Evolutionary conservation across 2,888 invertebrate species (phyloP).

Genomic region (Drosophila nigricruria): DNA sequence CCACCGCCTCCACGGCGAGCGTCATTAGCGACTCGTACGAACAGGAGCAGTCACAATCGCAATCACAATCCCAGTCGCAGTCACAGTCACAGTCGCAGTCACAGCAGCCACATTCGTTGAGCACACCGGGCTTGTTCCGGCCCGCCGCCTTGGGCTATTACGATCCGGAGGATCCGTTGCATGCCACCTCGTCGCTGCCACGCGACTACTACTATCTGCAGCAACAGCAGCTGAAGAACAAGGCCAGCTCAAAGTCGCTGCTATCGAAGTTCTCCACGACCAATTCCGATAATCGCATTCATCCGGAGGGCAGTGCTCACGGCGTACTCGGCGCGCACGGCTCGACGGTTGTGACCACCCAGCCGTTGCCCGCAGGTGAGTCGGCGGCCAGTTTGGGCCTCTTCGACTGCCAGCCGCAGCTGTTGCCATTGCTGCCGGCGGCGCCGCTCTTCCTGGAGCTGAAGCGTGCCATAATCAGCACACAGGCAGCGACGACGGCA

Average conservation of each 20-base stretch:
- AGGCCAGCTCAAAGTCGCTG: slow-evolving; percentile 79
- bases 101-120: slow-evolving; percentile 68
- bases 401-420: slow-evolving; percentile 77
- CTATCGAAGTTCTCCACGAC: slow-evolving; percentile 83
- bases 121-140: slow-evolving; percentile 69
- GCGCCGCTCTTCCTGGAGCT: slow-evolving; percentile 78
- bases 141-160: slow-evolving; percentile 68
- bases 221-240: slow-evolving; percentile 83
- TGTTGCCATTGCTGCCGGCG: slow-evolving; percentile 56
- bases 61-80: slow-evolving; percentile 41
- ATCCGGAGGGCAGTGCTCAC: slow-evolving; percentile 71
- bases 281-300: slow-evolving; percentile 83
- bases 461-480: slow-evolving; percentile 81
- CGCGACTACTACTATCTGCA: slow-evolving; percentile 84
- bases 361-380: slow-evolving; percentile 66
- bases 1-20: slow-evolving; percentile 81
- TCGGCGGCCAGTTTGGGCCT: slow-evolving; percentile 59
- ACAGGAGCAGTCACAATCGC: slow-evolving; percentile 59
- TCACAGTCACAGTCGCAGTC: slow-evolving; percentile 54
- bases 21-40: slow-evolving; percentile 81
- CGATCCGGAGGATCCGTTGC: slow-evolving; percentile 76
- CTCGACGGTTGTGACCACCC: slow-evolving; percentile 76
- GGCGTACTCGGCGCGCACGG: slow-evolving; percentile 68
- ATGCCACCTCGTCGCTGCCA: slow-evolving; percentile 81
- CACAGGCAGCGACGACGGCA: slow-evolving; percentile 21